Evolutionary conservation across 2,113 vertebrate species (phyloP).

Genomic region (Mola mola): DNA sequence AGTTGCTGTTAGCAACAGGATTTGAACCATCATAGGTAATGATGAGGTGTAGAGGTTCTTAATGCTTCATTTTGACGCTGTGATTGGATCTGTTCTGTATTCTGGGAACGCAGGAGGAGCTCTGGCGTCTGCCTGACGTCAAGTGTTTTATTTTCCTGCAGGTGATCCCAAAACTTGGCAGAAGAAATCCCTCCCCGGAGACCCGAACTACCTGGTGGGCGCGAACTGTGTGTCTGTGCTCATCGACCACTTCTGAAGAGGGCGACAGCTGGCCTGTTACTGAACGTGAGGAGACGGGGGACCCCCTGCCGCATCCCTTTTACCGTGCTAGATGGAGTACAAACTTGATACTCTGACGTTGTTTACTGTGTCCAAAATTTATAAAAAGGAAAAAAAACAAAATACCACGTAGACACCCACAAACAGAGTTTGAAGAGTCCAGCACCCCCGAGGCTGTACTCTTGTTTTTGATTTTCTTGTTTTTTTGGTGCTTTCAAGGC

Average conservation of each 20-base stretch:
- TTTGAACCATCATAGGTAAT: too few relatives aligned
- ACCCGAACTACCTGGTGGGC: conserved; percentile 99
- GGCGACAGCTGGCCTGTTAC: conserved; percentile 88
- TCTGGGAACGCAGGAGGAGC: too few relatives aligned
- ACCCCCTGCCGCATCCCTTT: conserved; percentile 30
- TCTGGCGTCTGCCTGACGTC: too few relatives aligned
- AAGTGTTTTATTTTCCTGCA: conserved; percentile 55
- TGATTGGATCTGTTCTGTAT: too few relatives aligned
- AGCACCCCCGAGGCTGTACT: conserved; percentile 59
- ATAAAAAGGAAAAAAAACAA: conserved; percentile 5
- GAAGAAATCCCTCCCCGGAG: conserved; percentile 98
- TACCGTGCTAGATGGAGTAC: conserved; percentile 80
- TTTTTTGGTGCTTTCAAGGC: conserved; percentile 82
- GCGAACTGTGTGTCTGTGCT: conserved; percentile 99
- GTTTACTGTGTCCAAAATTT: conserved; percentile 73
- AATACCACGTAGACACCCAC: not conserved
- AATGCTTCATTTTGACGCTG: too few relatives aligned
- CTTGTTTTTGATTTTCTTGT: conserved; percentile 50
- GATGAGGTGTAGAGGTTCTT: too few relatives aligned
- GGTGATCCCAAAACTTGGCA: conserved; percentile 99
- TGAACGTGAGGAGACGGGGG: conserved; percentile 83
- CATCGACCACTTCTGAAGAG: conserved; percentile 98
- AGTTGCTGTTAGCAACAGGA: too few relatives aligned
- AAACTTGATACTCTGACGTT: conserved; percentile 77
- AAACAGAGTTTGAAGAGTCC: conserved; percentile 62